Percentiles rank a stretch among this genome's conserved stretches.
Evolutionary conservation across 1,140 invertebrate species (phyloP).

Genomic region (Dysdera silvatica): DNA sequence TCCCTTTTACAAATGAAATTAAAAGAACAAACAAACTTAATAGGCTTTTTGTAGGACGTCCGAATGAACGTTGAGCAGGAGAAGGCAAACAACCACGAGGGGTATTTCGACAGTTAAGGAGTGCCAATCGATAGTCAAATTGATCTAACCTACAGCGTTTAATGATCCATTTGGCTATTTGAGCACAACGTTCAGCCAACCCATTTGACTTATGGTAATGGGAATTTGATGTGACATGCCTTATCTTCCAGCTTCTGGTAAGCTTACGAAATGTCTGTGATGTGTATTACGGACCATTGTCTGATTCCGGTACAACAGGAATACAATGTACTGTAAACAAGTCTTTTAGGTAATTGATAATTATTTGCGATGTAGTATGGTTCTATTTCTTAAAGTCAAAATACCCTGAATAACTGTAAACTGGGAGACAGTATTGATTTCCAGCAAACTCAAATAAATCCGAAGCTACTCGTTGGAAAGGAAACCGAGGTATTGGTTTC

Average conservation of each 20-base stretch:
- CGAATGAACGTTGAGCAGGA: neutral
- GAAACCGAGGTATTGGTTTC: neutral
- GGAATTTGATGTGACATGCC: neutral
- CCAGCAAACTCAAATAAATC: neutral
- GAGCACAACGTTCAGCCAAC: neutral
- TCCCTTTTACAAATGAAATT: too few species aligned
- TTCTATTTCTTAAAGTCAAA: neutral
- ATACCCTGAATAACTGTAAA: conserved; percentile 1
- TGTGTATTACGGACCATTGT: neutral
- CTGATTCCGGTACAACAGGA: neutral
- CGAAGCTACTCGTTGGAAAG: conserved; percentile 1
- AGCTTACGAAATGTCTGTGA: neutral
- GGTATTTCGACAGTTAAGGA: neutral
- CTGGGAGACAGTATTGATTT: neutral
- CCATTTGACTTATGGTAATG: neutral
- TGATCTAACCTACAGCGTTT: neutral
- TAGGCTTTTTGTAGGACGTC: neutral
- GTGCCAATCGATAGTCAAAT: neutral
- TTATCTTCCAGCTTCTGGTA: neutral
- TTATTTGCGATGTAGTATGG: neutral
- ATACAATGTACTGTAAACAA: neutral
- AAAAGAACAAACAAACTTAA: too few species aligned
- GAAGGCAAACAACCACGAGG: neutral
- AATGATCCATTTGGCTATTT: neutral
- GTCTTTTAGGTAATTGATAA: neutral